Conservation (phyloP, 2,113 vertebrate species). For the Vicugna pacos region DNA sequence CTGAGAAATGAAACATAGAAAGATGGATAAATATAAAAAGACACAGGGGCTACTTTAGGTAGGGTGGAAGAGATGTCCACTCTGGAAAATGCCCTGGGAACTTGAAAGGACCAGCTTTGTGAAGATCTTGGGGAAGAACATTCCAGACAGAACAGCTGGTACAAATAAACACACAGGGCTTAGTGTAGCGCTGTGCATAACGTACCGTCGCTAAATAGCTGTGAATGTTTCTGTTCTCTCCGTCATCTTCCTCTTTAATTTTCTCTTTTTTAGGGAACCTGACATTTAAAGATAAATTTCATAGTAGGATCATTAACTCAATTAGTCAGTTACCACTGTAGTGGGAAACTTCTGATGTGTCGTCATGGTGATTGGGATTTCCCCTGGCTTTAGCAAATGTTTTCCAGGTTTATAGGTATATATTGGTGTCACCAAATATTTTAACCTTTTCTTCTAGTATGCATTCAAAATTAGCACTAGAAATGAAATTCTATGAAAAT, state of each 20-base stretch:
- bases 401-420: background rate
- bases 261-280: background rate
- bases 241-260: background rate
- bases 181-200: background rate
- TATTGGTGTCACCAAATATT: background rate
- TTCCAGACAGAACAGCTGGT: background rate
- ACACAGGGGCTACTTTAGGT: background rate
- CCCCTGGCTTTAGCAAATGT: background rate
- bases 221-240: background rate
- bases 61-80: background rate
- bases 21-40: background rate
- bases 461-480: constrained; percentile 24
- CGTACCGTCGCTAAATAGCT: background rate
- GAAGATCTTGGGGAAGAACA: background rate
- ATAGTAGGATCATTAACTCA: background rate
- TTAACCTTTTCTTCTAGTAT: background rate
- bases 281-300: constrained; percentile 3
- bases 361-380: background rate
- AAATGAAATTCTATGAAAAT: constrained; percentile 46
- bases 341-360: background rate
- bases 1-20: background rate
- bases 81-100: background rate
- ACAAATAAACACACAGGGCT: background rate
- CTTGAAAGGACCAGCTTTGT: background rate
- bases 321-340: background rate